Percentiles rank a stretch among this genome's conserved stretches.
Conservation (phyloP, 2,888 invertebrate species). For the Lepidocyrtinus sp. region DNA sequence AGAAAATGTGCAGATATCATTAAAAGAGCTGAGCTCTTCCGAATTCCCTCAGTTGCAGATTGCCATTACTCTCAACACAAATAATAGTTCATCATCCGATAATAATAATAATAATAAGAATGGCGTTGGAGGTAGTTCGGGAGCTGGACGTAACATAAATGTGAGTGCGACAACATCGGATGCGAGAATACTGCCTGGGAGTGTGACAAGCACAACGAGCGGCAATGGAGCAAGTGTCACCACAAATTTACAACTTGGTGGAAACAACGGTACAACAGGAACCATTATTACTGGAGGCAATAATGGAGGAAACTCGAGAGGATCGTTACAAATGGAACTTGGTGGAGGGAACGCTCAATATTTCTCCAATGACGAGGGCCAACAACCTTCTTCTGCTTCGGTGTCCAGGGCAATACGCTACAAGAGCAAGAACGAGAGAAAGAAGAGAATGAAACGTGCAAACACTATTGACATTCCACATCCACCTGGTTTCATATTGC, state of each 20-base stretch:
- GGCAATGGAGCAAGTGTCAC: conserved; percentile 17
- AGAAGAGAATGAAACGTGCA: conserved; percentile 87
- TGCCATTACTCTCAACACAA: conserved; percentile 69
- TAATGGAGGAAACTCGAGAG: neutral
- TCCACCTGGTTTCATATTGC: conserved; percentile 74
- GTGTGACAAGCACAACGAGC: conserved; percentile 11
- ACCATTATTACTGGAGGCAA: neutral
- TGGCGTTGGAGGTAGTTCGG: conserved; percentile 24
- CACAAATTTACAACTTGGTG: conserved; percentile 44
- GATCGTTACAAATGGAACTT: neutral
- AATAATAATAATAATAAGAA: conserved; percentile 27
- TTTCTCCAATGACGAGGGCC: conserved; percentile 53
- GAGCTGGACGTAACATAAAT: conserved; percentile 24
- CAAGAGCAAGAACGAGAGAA: conserved; percentile 75
- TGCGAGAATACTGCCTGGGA: conserved; percentile 2
- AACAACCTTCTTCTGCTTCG: conserved; percentile 44
- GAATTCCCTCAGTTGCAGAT: conserved; percentile 70
- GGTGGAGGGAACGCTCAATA: conserved; percentile 7
- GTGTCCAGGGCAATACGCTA: conserved; percentile 64
- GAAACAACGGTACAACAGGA: neutral
- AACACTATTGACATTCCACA: conserved; percentile 92
- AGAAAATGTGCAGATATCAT: conserved; percentile 70
- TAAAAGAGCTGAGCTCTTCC: conserved; percentile 66
- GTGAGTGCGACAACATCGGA: conserved; percentile 25
- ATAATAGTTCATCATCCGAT: conserved; percentile 44